These are phyloP conservation scores for Lepidotrigona ventralis DNA, from an alignment of 1,140 invertebrate genomes.

Conservation along the genomic window DNA sequence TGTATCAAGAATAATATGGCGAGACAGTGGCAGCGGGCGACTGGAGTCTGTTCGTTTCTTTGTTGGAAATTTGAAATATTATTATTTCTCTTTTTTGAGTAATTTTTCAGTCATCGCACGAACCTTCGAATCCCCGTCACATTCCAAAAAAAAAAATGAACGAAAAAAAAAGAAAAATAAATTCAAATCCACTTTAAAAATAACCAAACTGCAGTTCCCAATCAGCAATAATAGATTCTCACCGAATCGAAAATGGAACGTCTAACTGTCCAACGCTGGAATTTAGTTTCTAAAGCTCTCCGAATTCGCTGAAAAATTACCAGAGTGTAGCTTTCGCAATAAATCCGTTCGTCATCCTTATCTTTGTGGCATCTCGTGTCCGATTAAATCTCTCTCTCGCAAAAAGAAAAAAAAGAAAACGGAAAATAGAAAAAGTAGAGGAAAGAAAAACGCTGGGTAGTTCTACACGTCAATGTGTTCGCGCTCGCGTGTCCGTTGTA, in stretches of 20 bases:
- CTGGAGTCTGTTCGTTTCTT: neutral
- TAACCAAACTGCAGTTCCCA: neutral
- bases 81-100: neutral
- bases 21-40: neutral
- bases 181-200: neutral
- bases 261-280: neutral
- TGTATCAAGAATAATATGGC: neutral
- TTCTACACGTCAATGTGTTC: neutral
- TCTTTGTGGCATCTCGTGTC: neutral
- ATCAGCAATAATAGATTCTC: neutral
- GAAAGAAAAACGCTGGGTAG: neutral
- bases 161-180: neutral
- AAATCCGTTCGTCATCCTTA: conserved; percentile 9
- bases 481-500: neutral
- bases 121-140: too few species aligned
- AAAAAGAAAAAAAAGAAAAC: neutral
- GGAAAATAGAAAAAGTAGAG: too few species aligned
- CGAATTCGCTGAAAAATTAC: neutral
- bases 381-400: conserved; percentile 8
- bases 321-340: neutral
- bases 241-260: neutral
- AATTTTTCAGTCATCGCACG: neutral
- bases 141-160: neutral
- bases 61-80: neutral
- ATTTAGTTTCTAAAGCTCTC: neutral